Conservation (phyloP, 2,888 invertebrate genomes). For the Neelides folsomi region DNA sequence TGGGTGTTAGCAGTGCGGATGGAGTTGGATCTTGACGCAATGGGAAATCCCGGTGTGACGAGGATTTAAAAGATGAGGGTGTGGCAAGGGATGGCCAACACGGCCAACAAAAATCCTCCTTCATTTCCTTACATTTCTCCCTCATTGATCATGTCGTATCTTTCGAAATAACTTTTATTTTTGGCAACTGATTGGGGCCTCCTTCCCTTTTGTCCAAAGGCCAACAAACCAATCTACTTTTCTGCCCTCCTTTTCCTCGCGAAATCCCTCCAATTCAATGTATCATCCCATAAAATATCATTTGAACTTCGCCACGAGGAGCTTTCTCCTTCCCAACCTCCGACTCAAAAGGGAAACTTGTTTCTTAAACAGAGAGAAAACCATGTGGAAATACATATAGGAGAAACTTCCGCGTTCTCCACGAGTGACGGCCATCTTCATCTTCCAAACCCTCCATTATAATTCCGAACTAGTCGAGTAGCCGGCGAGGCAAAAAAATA, state of each 20-base stretch:
- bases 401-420: no score
- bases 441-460: no score
- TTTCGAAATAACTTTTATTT: not conserved
- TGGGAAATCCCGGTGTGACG: conserved; percentile 11
- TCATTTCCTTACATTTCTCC: not conserved
- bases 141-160: not conserved
- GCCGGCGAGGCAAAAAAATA: no score
- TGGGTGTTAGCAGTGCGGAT: conserved; percentile 1
- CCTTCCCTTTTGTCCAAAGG: not conserved
- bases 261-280: not conserved
- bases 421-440: no score
- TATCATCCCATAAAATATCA: no score
- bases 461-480: no score
- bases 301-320: no score
- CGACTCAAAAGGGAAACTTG: no score
- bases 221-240: not conserved
- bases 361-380: no score
- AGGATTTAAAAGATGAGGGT: not conserved
- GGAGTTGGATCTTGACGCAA: conserved; percentile 12
- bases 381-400: no score
- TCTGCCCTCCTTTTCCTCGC: not conserved
- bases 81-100: conserved; percentile 7
- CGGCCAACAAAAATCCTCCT: not conserved
- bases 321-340: no score
- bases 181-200: conserved; percentile 1